Percentiles rank a stretch among this genome's conserved stretches.
Evolutionary conservation across 23 tunicate genomes (phyloP).

Genomic region (Clavelina lepadiformis): DNA sequence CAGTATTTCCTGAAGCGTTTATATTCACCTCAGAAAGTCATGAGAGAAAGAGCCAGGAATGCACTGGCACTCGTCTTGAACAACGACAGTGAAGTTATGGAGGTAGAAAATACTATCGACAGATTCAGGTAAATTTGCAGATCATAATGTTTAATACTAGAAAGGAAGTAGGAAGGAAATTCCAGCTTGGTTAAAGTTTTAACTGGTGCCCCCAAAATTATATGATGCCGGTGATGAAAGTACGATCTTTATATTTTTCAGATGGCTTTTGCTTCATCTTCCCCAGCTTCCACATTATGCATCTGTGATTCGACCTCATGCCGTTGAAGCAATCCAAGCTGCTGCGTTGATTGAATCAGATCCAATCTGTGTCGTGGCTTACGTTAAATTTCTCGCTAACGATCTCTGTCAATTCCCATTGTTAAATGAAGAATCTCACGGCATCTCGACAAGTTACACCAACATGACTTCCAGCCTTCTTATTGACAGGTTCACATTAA

Average conservation of each 20-base stretch:
- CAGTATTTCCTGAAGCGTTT: conserved; percentile 70
- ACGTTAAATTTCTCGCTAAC: conserved; percentile 48
- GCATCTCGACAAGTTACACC: conserved; percentile 23
- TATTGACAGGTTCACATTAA: conserved; percentile 66
- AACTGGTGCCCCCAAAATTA: too few relatives aligned
- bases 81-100: too few relatives aligned
- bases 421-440: conserved; percentile 17
- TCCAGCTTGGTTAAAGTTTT: too few relatives aligned
- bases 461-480: conserved; percentile 31
- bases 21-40: conserved; percentile 39
- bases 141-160: too few relatives aligned
- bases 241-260: too few relatives aligned
- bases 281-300: conserved; percentile 35
- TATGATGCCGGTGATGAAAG: too few relatives aligned
- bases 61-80: conserved; percentile 45
- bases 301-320: conserved; percentile 36
- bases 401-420: conserved; percentile 26
- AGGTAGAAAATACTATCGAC: too few relatives aligned
- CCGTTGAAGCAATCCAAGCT: conserved; percentile 44
- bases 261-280: conserved; percentile 56
- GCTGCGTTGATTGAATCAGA: conserved; percentile 53
- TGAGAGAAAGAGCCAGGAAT: conserved; percentile 32
- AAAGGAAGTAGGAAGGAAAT: too few relatives aligned
- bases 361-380: conserved; percentile 42
- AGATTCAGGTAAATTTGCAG: too few relatives aligned